Evolutionary conservation across 2,888 invertebrate species (phyloP), one percentile per base, ranked within the genome.

Genomic region (Pilophorus perplexus): DNA sequence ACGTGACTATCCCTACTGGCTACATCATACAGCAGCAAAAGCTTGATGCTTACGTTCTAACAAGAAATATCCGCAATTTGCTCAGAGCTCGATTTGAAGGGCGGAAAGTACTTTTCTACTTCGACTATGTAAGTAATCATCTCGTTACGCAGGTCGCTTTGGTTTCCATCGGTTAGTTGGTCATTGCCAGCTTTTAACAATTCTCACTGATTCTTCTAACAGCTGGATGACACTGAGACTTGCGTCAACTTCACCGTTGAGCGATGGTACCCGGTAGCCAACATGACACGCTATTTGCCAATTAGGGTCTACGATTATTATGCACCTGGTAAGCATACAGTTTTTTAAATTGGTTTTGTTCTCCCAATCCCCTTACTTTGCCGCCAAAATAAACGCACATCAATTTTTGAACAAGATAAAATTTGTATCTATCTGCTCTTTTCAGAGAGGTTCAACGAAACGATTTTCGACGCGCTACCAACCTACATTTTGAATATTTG

Each of bases 181-280:
- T 2, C 33, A 18, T 6, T 37, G 50, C 8, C 18, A 59, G 16
- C 10, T 33, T 8, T 33, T 33, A 33, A 46, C 44, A 57, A 6
- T 57, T n/a, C n/a, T n/a, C n/a, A n/a, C n/a, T 64, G 14, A 37
- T 28, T 52, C 12, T 27, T 42, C 16, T 77, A 76, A 22, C 78
- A 93, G 92, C 78, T 96, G 77, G 92, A 93, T 74, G 79, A 81
- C 20, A 88, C 89, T 77, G 86, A 85, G 73, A 90, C 90, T 4
- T 97, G 97, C 75, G 87, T 97, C 8, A 89, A 92, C 78, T 92
- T 95, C 77, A 91, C 93, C 0, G 85, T 95, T 64, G 93, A 95
- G 78, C 83, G 97, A 71, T 97, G 95, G 95, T 89, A 84, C 79
- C 96, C 96, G 0, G 93, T 96, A 2, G 96, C 96, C 54, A 97